Percentiles rank a stretch among this genome's conserved stretches.
Conservation (phyloP, 1,140 invertebrate species). For the Thalassaphorura encarpata region DNA sequence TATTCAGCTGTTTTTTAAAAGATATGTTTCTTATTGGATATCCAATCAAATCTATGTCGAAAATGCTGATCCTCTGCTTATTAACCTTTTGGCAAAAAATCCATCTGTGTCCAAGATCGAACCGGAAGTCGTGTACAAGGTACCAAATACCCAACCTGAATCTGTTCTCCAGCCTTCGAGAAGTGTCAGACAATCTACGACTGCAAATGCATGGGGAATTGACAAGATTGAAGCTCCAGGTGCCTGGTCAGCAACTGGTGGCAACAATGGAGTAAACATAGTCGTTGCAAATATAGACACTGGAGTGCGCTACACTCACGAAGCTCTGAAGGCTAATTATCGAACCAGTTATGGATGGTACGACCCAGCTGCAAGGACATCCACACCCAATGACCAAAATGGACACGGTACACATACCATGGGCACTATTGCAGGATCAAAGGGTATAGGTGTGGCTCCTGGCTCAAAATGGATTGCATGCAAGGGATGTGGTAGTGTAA, state of each 20-base stretch:
- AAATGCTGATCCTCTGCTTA: no score
- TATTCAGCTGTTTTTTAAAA: no score
- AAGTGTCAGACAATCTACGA: not conserved
- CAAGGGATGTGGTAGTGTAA: not conserved
- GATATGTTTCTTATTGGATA: no score
- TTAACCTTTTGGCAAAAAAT: no score
- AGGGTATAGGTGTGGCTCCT: slow-evolving; percentile 8
- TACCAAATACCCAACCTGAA: no score
- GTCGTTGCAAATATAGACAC: slow-evolving; percentile 8
- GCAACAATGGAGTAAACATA: not conserved
- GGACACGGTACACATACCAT: slow-evolving; percentile 13
- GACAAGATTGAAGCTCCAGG: slow-evolving; percentile 5
- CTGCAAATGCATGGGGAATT: not conserved
- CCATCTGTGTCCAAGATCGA: no score
- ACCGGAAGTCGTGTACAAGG: no score
- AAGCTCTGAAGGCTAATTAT: slow-evolving; percentile 1
- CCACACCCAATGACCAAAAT: slow-evolving; percentile 8
- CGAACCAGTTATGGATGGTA: slow-evolving; percentile 1
- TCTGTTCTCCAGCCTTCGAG: no score
- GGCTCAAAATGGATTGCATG: slow-evolving; percentile 6
- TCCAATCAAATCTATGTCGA: no score
- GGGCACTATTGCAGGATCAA: slow-evolving; percentile 19
- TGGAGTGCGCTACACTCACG: slow-evolving; percentile 10
- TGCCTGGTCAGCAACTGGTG: not conserved
- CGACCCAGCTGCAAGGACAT: not conserved